Conservation (phyloP, 2,797 vertebrate species). For the Catostomus latipinnis region DNA sequence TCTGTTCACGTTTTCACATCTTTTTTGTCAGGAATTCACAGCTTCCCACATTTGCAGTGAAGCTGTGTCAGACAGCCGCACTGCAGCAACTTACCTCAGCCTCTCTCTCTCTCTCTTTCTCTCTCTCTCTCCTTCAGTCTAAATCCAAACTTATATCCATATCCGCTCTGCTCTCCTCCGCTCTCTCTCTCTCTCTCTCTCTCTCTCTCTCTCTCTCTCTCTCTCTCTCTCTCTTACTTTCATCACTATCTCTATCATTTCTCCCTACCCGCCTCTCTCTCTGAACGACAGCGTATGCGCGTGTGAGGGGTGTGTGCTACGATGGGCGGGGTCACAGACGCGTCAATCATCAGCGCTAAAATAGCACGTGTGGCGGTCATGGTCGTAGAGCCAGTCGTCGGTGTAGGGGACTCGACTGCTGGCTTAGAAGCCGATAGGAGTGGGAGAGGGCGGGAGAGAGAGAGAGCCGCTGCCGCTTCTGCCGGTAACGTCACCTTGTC, state of each 20-base stretch:
- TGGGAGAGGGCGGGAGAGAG: conserved; percentile 68
- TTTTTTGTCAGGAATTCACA: no score
- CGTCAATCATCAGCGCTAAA: conserved; percentile 85
- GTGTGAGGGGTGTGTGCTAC: conserved; percentile 74
- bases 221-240: conserved; percentile 31
- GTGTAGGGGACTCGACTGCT: conserved; percentile 66
- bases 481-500: not conserved
- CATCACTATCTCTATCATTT: conserved; percentile 16
- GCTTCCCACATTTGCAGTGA: no score
- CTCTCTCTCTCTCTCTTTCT: conserved; percentile 40
- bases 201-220: conserved; percentile 9
- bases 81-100: conserved; percentile 80
- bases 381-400: conserved; percentile 73
- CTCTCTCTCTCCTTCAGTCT: not conserved
- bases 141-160: not conserved
- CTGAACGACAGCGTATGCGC: conserved; percentile 24
- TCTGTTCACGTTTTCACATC: no score
- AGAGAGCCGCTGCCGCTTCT: conserved; percentile 57
- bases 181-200: conserved; percentile 33
- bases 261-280: conserved; percentile 3
- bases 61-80: conserved; percentile 70
- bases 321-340: conserved; percentile 72
- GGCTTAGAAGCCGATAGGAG: conserved; percentile 61
- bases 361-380: conserved; percentile 83
- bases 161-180: not conserved